Base-by-base conservation (phyloP, 2,797 vertebrate species). In the Sarcoramphus papa region DNA sequence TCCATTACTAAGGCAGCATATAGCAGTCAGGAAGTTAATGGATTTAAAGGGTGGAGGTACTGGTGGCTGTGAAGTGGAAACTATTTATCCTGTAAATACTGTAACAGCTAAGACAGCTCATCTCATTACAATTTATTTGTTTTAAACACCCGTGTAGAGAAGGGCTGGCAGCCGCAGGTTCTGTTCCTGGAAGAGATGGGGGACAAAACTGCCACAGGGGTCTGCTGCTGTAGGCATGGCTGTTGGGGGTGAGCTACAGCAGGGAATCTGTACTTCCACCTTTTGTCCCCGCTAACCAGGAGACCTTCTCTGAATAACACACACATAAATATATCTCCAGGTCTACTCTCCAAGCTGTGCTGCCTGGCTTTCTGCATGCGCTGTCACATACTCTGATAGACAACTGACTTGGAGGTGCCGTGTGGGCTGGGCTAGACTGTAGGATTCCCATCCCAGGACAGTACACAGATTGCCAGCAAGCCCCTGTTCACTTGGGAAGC, bases 61-160 rank as follows among this genome's bases (percentile, higher is more conserved):
- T 90, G 96, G 97, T 94, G 92, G 51, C 86, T 85, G 85, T 91
- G 96, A 97, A 97, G 90, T 95, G 92, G 80, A 95, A 97, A 97
- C 96, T 95, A 96, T 97, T 97, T 96, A 95, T 97, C 93, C 88
- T 95, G 95, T 95, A 97, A 97, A 96, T 95, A 97, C 91, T 86
- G 94, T 96, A 97, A 92, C 78, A 88, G 88, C 92, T 89, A 97
- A 79, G 74, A 93, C 89, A 92, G 78, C 51, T 89, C 88, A 85
- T 83, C 84, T 89, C 91, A 93, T 94, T 96, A 92, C 63, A 80
- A 91, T 95, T 88, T 96, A 94, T 91, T 95, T 96, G 88, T 92
- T 92, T 85, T 85, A 80, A 93, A 88, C 9, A 3, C 27, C 30
- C 37, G 33, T 10, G 19, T 21, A 91, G 54, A 45, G 40, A 62